Base-by-base conservation (phyloP, 2,888 invertebrate species). In the Pegoplata infirma region DNA sequence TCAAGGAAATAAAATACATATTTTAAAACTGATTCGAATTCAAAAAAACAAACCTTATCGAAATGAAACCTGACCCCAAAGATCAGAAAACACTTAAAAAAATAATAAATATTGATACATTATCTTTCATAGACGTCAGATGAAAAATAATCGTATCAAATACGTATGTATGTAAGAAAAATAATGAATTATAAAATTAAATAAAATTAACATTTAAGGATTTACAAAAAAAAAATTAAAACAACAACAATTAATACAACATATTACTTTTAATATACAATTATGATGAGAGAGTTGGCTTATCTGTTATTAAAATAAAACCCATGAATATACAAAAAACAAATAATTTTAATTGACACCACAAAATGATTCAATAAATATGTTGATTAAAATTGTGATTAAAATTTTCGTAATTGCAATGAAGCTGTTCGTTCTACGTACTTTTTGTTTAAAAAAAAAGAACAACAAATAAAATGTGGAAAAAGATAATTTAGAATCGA, bases 391-490 rank as follows among this genome's bases (percentile, higher is more conserved):
- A 12, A 40, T 56, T 55, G n/a, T n/a, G 19, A 61, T 40, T 67
- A 47, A 55, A 40, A 58, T 25, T 59, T 75, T 75, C 55, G 49
- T 56, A 44, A 61, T 75, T 79, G 79, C 79, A 79, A 79, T 79
- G 66, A 79, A 79, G 51, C 75, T 59, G 67, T 63, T 56, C 46
- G 59, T 55, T 56, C 51, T 67, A 25, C 61, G 16, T 3, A 40
- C 32, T 72, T 61, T n/a, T 64, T 51, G 17, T n/a, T n/a, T n/a
- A n/a, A n/a, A n/a, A n/a, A 17, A 8, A 51, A 46, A 28, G 25
- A 19, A 61, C 61, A 79, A 69, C 58, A 75, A 75, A 79, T 44
- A 44, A 64, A 78, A 74, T 69, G 78, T 74, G 78, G 78, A 71
- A 72, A 71, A 74, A 69, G 63, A 63, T 67, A 63, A 67, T 72